phyloP scores from a whole-genome alignment of 2,113 vertebrate species.

The Dipodomys merriami region DNA sequence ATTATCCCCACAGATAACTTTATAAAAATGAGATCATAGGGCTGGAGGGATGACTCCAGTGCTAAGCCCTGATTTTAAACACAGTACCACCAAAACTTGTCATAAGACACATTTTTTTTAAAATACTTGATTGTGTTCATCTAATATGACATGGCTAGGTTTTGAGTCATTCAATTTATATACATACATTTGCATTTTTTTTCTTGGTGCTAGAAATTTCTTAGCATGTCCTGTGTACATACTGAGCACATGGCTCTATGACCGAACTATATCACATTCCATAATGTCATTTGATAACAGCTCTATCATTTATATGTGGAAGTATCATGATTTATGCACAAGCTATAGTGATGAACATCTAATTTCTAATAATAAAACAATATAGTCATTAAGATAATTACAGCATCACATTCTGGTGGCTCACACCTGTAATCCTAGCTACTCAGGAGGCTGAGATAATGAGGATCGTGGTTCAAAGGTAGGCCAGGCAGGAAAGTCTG shows the following conservation, averaged over 20 bases:
- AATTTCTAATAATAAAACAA: slow-evolving; percentile 24
- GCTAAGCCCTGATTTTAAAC: too few relatives aligned
- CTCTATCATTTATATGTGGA: background rate
- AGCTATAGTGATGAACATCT: background rate
- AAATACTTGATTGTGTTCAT: background rate
- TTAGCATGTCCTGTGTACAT: background rate
- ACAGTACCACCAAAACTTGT: too few relatives aligned
- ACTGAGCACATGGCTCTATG: background rate
- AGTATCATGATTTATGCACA: slow-evolving; percentile 3
- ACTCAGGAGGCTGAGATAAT: too few relatives aligned
- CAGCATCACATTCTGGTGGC: too few relatives aligned
- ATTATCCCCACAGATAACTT: background rate
- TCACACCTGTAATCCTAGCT: too few relatives aligned
- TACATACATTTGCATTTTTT: background rate
- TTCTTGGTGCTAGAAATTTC: background rate
- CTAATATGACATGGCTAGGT: background rate
- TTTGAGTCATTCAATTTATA: slow-evolving; percentile 25
- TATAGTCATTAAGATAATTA: background rate
- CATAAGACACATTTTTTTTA: background rate
- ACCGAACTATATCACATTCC: too few relatives aligned
- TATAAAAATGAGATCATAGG: slow-evolving; percentile 16
- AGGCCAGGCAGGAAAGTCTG: too few relatives aligned
- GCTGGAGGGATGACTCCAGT: too few relatives aligned
- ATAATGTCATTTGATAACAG: background rate
- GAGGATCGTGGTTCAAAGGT: too few relatives aligned